These are phyloP conservation scores for Eucera pruinosa DNA, from an alignment of 2,888 invertebrate genomes.

Conservation along the genomic window DNA sequence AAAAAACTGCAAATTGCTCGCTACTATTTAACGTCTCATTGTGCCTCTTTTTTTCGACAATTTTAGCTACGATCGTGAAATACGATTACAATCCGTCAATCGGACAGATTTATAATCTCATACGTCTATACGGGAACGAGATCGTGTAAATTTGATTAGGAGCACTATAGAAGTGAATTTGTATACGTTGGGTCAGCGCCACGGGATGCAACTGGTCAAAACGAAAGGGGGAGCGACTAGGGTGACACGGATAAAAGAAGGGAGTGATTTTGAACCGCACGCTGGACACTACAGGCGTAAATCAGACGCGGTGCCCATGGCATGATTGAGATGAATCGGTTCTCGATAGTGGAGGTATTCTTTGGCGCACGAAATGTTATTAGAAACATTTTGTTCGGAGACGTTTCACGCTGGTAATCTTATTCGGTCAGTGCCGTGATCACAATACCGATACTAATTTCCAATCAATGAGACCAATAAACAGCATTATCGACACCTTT, in stretches of 20 bases:
- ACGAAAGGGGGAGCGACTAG: background rate
- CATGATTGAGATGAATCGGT: slow-evolving; percentile 60
- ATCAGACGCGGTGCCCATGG: slow-evolving; percentile 30
- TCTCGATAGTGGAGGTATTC: slow-evolving; percentile 49
- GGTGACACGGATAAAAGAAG: slow-evolving; percentile 29
- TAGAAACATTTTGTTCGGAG: slow-evolving; percentile 34
- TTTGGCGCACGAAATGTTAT: slow-evolving; percentile 24
- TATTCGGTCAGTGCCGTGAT: background rate
- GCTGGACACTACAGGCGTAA: slow-evolving; percentile 20
- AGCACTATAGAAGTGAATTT: slow-evolving; percentile 52
- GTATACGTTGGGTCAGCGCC: slow-evolving; percentile 58
- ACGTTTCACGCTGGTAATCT: slow-evolving; percentile 25
- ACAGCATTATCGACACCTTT: no score
- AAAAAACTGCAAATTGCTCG: background rate
- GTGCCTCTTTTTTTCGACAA: background rate
- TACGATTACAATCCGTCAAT: background rate
- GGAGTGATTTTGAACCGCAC: slow-evolving; percentile 37
- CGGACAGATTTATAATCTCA: slow-evolving; percentile 17
- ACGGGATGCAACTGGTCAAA: slow-evolving; percentile 49
- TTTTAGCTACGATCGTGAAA: slow-evolving; percentile 19
- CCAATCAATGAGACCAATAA: no score
- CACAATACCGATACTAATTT: slow-evolving; percentile 29
- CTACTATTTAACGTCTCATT: background rate
- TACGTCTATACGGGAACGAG: slow-evolving; percentile 41
- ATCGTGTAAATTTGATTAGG: slow-evolving; percentile 61